phyloP scores from a whole-genome alignment of 2,113 vertebrate species.

The Serinus canaria region DNA sequence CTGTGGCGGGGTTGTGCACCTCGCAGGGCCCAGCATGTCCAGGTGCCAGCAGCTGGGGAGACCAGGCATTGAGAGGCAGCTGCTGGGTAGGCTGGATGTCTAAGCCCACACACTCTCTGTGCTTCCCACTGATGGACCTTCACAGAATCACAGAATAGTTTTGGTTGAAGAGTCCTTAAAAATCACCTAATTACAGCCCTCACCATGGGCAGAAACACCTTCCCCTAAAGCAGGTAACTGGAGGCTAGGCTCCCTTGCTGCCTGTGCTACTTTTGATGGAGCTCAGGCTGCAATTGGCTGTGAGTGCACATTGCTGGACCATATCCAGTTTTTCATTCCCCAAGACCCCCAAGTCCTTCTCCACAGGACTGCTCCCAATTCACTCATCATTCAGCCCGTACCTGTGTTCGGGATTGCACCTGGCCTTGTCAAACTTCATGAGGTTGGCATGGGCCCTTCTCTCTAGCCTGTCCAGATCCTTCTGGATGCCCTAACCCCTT shows the following conservation, averaged over 20 bases:
- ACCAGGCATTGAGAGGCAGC: background rate
- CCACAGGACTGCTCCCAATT: background rate
- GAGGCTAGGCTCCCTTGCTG: background rate
- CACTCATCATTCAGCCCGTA: background rate
- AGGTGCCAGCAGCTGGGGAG: background rate
- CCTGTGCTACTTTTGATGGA: background rate
- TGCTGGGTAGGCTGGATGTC: background rate
- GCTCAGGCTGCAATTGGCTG: background rate
- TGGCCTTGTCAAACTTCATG: background rate
- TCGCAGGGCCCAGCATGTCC: background rate
- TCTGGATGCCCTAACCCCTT: background rate
- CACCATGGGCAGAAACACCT: background rate
- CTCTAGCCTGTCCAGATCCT: background rate
- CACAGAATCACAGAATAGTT: background rate
- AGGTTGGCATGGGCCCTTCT: background rate
- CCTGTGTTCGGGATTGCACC: background rate
- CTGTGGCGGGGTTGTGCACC: background rate
- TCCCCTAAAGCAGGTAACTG: background rate
- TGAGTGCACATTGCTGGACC: background rate
- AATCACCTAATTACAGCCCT: background rate
- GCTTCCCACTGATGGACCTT: background rate
- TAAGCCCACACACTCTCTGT: background rate
- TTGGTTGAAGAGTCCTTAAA: background rate
- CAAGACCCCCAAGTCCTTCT: background rate
- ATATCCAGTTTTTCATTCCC: background rate